Evolutionary conservation across 1,140 invertebrate species (phyloP).

Genomic region (Neodiprion fabricii): DNA sequence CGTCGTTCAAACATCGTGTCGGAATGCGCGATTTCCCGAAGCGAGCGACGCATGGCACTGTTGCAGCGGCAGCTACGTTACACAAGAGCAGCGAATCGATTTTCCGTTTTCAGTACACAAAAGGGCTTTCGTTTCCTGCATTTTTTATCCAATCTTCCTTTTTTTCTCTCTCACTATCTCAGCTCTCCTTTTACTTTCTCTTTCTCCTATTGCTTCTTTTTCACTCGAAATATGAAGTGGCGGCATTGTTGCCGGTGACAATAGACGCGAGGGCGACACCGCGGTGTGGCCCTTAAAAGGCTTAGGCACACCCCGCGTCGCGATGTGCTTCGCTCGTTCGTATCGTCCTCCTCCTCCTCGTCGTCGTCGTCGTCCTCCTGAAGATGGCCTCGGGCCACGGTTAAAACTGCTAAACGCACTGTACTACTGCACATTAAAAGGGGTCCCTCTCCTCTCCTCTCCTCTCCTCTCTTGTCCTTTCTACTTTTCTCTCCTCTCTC

Average conservation of each 20-base stretch:
- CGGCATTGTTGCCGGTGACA: conserved; percentile 8
- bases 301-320: not conserved
- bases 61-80: not conserved
- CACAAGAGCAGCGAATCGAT: not conserved
- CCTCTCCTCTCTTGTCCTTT: not conserved
- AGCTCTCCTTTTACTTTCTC: not conserved
- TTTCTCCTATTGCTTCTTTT: not conserved
- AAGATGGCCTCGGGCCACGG: not conserved
- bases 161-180: not conserved
- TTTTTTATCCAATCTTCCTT: not conserved
- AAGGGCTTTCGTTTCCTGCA: not conserved
- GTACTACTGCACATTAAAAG: conserved; percentile 3
- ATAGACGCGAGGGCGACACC: conserved; percentile 7
- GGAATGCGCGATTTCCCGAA: no score
- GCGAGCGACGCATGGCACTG: not conserved
- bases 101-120: not conserved
- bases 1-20: no score
- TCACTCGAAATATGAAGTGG: conserved; percentile 18
- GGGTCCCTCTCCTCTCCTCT: not conserved
- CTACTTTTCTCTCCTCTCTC: no score
- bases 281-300: conserved; percentile 1
- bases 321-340: not conserved
- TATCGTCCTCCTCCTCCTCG: not conserved
- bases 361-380: not conserved
- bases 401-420: conserved; percentile 7